Evolutionary conservation across 2,797 vertebrate species (phyloP).

Genomic region (Notolabrus celidotus): DNA sequence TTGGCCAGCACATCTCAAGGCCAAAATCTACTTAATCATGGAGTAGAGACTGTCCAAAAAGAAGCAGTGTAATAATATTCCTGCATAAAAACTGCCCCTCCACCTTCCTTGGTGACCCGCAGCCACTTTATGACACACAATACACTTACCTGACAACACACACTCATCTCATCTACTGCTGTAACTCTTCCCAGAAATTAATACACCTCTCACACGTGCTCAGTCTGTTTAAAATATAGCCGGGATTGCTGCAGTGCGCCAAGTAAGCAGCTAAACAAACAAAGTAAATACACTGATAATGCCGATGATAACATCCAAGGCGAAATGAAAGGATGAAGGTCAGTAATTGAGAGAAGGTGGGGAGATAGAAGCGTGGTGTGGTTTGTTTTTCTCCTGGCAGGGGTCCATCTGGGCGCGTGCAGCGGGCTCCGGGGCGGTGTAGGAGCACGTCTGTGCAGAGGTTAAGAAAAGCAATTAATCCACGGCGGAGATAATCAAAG

Average conservation of each 20-base stretch:
- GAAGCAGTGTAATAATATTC: constrained; percentile 62
- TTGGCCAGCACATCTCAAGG: constrained; percentile 79
- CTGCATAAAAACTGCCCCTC: constrained; percentile 56
- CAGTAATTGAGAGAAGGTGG: constrained; percentile 77
- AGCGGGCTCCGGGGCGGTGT: constrained; percentile 67
- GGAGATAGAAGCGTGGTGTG: constrained; percentile 55
- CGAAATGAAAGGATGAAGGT: constrained; percentile 79
- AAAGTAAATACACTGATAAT: constrained; percentile 75
- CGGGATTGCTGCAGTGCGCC: constrained; percentile 60
- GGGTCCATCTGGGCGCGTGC: constrained; percentile 72
- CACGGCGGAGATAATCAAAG: constrained; percentile 83
- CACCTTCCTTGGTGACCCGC: constrained; percentile 48
- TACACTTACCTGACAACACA: constrained; percentile 61
- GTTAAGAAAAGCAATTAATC: constrained; percentile 87
- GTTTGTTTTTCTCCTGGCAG: constrained; percentile 75
- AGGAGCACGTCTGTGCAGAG: constrained; percentile 77
- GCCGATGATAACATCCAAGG: constrained; percentile 65
- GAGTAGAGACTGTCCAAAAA: constrained; percentile 77
- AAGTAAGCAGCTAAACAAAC: constrained; percentile 72
- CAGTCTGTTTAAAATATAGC: constrained; percentile 42
- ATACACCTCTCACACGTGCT: constrained; percentile 49
- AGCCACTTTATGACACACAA: constrained; percentile 65
- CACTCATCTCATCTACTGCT: constrained; percentile 52
- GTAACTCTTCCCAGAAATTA: constrained; percentile 57
- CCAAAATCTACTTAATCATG: constrained; percentile 81